These are phyloP conservation scores for Sylvilagus bachmani DNA, from an alignment of 2,113 vertebrate species.

Conservation along the genomic window DNA sequence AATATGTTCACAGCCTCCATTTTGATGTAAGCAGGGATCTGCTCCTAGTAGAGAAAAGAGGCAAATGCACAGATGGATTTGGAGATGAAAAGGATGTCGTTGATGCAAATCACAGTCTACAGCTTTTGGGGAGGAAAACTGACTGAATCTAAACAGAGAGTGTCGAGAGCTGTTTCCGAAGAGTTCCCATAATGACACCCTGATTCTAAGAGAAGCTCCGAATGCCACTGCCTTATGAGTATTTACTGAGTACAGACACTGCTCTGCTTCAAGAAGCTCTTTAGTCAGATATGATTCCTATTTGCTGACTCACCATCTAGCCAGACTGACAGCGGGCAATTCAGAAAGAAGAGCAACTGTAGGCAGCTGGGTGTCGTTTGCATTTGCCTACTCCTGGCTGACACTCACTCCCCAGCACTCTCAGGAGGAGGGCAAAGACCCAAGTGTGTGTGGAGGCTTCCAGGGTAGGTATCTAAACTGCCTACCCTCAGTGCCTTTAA, in stretches of 20 bases:
- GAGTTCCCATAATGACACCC: neutral
- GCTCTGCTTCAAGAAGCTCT: neutral
- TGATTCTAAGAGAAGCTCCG: neutral
- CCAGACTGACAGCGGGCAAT: neutral
- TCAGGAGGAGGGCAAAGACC: neutral
- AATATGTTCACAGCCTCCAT: slow-evolving; percentile 92
- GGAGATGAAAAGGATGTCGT: neutral
- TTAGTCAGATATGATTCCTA: neutral
- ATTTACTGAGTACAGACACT: neutral
- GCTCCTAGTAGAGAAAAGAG: slow-evolving; percentile 84
- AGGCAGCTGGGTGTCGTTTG: neutral
- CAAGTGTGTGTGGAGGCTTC: neutral
- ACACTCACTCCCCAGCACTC: neutral
- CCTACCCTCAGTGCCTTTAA: neutral
- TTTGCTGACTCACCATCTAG: neutral
- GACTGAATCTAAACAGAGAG: neutral
- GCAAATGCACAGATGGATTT: neutral
- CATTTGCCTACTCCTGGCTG: neutral
- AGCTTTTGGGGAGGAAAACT: neutral
- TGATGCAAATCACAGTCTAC: neutral
- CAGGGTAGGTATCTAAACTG: neutral
- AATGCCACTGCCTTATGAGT: neutral
- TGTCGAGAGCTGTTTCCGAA: neutral
- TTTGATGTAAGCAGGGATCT: slow-evolving; percentile 90
- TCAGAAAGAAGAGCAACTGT: neutral